Evolutionary conservation across 1,140 invertebrate species (phyloP), one percentile per base, ranked within the genome.

Genomic region (Caerostris darwini): DNA sequence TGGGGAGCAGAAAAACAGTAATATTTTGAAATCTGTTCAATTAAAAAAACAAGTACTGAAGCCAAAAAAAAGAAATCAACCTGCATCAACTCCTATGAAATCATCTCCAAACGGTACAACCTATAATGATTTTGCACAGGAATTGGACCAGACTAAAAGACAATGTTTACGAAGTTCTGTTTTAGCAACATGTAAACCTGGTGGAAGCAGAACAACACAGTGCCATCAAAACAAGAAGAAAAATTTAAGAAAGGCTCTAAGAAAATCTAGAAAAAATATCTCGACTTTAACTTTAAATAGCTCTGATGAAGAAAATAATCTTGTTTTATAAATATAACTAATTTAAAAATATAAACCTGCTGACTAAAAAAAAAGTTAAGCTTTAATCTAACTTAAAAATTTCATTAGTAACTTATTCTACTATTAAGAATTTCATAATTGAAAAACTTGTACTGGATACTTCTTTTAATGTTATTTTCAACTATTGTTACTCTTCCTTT

Each of bases 91-190:
- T 50, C 4, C 50, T 1, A 53, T 77, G 34, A 77, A 77, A 50
- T 7, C 59, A 50, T 91, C 71, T 10, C 54, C 69, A 6, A 67
- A 94, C 19, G 58, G 3, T 5, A 94, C 85, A 53, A 81, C 92
- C 0, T 94, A 88, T 61, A 12, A 67, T 5, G 8, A 81, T 7
- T 94, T 94, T 94, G 92, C 12, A 3, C 56, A 61, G 7, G 69
- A 88, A 69, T 17, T 94, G n/a, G 19, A 94, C 50, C 50, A 14
- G n/a, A 10, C 83, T 14, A 53, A 19, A n/a, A 94, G 92, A 86
- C 14, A 57, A n/a, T n/a, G 64, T 7, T 83, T n/a, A 54, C 85
- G 85, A 17, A 94, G 92, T 14, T 94, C 92, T 56, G 85, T 94
- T 14, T n/a, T 94, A 7, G 57, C 85, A 54, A 87, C 92, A 5